Evolutionary conservation across 2,888 invertebrate genomes (phyloP), one percentile per base, ranked within the genome.

Genomic region (Terebella lapidaria): DNA sequence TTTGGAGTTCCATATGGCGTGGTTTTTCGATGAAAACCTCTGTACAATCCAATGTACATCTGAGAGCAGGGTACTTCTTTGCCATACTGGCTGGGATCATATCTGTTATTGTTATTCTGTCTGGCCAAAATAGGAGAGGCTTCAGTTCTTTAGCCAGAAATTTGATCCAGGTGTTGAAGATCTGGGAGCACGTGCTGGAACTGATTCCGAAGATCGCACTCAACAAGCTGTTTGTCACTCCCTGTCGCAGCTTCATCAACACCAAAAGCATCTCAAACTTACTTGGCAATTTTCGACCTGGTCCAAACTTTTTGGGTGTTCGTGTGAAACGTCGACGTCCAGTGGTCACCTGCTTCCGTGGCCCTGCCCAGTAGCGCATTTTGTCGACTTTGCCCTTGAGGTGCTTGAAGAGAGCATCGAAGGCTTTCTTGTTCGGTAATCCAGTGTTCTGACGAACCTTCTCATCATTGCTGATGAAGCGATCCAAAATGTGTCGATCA

Each of bases 11-110:
- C 3, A 67, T 27, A 42, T 68, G 63, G 18, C 64, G 57, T 28
- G 67, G 67, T 28, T 60, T 61, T 30, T 67, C 62, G 42, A 66
- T 63, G 24, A 51, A 67, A 24, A 63, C 28, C 60, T 63, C 60
- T 22, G 57, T 63, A 46, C 60, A 60, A 30, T 63, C 60, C 4
- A 60, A 1, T 15, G 49, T 63, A 26, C 55, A 63, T 26, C 60
- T 46, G 4, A 58, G 52, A 15, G 5, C 22, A 25, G 30, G 46
- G 22, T 61, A 60, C n/a, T 57, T 52, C 18, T 18, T 15, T 46
- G 15, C 25, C 24, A 58, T 24, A 28, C 27, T 4, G 24, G 42
- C 2, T 49, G 61, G 59, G 4, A 61, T 4, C 22, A 18, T 49
- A 51, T 3, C 27, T 4, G 28, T 45, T 2, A 56, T 2, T 27